Conservation (phyloP, 2,888 invertebrate species). For the Agonopterix heracliana region DNA sequence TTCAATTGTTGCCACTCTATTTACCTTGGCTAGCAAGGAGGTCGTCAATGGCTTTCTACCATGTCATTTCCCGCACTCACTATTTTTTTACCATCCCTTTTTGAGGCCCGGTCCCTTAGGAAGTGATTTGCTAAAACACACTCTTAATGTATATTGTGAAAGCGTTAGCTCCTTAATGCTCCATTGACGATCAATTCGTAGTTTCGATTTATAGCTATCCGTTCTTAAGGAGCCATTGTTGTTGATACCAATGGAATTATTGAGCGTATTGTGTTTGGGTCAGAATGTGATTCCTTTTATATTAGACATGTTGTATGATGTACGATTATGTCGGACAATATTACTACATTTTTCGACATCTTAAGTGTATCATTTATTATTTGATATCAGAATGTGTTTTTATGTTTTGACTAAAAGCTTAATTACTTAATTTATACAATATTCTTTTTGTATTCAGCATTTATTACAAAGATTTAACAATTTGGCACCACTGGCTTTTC, state of each 20-base stretch:
- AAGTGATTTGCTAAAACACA: constrained; percentile 74
- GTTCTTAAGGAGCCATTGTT: constrained; percentile 61
- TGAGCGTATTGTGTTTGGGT: constrained; percentile 36
- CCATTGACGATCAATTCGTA: constrained; percentile 62
- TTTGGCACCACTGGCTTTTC: too few relatives aligned
- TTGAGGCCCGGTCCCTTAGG: constrained; percentile 45
- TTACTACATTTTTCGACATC: background rate
- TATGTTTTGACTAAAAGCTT: too few relatives aligned
- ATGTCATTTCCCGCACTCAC: constrained; percentile 70
- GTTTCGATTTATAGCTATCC: constrained; percentile 65
- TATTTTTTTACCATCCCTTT: constrained; percentile 59
- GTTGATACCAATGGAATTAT: constrained; percentile 57
- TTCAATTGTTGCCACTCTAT: constrained; percentile 67
- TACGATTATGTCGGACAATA: background rate
- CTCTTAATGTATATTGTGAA: constrained; percentile 69
- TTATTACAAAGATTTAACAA: too few relatives aligned
- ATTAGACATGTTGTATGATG: constrained; percentile 18
- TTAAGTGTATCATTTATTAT: background rate
- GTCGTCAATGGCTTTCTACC: constrained; percentile 54
- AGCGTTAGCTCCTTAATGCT: constrained; percentile 64
- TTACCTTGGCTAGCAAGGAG: constrained; percentile 48
- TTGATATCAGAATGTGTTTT: too few relatives aligned
- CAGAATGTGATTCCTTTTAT: constrained; percentile 38
- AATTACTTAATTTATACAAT: too few relatives aligned
- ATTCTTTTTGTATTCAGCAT: too few relatives aligned